Evolutionary conservation across 35 echinoderm and acorn worm genomes (phyloP).

Genomic region (Patiria miniata): DNA sequence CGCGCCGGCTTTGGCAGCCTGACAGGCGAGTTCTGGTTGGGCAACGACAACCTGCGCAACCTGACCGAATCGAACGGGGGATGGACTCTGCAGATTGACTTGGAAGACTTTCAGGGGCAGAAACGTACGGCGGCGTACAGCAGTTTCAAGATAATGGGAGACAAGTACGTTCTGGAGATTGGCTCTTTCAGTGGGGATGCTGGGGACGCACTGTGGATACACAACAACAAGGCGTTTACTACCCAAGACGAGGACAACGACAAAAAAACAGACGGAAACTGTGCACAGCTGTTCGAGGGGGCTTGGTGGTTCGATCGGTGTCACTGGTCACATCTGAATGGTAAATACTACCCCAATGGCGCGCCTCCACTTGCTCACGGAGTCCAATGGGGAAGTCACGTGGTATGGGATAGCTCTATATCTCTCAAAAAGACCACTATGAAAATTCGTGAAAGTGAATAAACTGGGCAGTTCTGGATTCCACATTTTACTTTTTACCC

Average conservation of each 20-base stretch:
- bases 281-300: constrained; percentile 30
- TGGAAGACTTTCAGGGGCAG: not conserved
- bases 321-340: constrained; percentile 25
- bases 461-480: not conserved
- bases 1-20: constrained; percentile 29
- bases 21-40: constrained; percentile 33
- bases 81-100: not conserved
- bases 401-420: not conserved
- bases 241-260: constrained; percentile 57
- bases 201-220: constrained; percentile 14
- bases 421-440: not conserved
- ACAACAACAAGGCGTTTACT: constrained; percentile 41
- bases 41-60: not conserved
- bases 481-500: not conserved
- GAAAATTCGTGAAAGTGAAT: constrained; percentile 9
- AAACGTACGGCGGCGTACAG: not conserved
- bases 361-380: not conserved
- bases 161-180: not conserved
- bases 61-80: not conserved
- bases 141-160: not conserved
- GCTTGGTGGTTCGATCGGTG: constrained; percentile 48
- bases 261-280: constrained; percentile 11
- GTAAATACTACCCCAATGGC: not conserved
- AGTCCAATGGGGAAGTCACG: not conserved
- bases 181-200: not conserved